Percentiles rank a stretch among this genome's conserved stretches.
phyloP scores from a whole-genome alignment of 92 coral and sea anemone genomes.

The Nematostella vectensis region DNA sequence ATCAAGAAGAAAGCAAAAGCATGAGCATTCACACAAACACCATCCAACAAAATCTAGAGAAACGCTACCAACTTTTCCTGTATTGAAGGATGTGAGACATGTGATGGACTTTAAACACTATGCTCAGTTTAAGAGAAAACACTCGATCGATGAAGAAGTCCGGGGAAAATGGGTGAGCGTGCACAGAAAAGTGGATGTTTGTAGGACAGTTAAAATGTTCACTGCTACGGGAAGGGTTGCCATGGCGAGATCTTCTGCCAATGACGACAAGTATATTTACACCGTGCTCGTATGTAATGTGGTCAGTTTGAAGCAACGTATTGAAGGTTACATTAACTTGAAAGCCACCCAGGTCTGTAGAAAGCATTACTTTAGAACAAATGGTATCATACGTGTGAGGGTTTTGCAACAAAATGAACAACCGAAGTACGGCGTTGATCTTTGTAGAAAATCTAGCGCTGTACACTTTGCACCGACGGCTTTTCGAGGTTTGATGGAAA shows the following conservation, averaged over 20 bases:
- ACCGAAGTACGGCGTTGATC: slow-evolving; percentile 30
- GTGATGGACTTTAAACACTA: slow-evolving; percentile 57
- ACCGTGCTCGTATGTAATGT: slow-evolving; percentile 62
- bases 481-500: slow-evolving; percentile 11
- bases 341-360: slow-evolving; percentile 52
- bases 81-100: slow-evolving; percentile 17
- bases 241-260: slow-evolving; percentile 24
- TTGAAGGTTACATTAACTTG: slow-evolving; percentile 10
- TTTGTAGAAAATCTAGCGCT: slow-evolving; percentile 47
- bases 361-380: slow-evolving; percentile 58
- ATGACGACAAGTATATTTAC: slow-evolving; percentile 34
- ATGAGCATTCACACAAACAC: neutral
- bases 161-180: slow-evolving; percentile 70
- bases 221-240: slow-evolving; percentile 66
- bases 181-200: slow-evolving; percentile 48
- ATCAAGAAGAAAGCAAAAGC: slow-evolving; percentile 2
- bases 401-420: neutral
- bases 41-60: neutral
- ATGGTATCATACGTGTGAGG: slow-evolving; percentile 34
- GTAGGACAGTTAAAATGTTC: slow-evolving; percentile 55
- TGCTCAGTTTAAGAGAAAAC: slow-evolving; percentile 45
- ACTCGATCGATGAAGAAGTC: slow-evolving; percentile 62
- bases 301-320: slow-evolving; percentile 40
- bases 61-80: too few species aligned
- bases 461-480: slow-evolving; percentile 6